Conservation (phyloP, 2,113 vertebrate species). For the Hipposideros armiger region DNA sequence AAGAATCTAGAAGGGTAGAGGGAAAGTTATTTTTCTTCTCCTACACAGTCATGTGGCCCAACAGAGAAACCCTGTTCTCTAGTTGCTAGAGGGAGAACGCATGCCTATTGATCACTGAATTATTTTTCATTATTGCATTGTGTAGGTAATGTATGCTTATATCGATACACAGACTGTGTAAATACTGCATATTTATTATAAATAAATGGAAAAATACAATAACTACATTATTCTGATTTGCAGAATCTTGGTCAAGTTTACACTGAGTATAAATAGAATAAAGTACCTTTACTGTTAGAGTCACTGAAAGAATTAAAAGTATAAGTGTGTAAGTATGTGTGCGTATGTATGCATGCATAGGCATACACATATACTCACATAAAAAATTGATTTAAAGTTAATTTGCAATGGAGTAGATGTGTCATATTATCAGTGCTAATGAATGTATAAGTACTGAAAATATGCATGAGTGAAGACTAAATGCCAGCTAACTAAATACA, state of each 20-base stretch:
- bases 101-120: background rate
- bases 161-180: background rate
- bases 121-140: background rate
- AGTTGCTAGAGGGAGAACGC: background rate
- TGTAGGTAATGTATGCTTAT: background rate
- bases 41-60: background rate
- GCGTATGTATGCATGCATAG: background rate
- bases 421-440: background rate
- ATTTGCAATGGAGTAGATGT: background rate
- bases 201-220: background rate
- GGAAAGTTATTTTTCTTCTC: background rate
- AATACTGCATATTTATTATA: slow-evolving; percentile 20
- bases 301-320: background rate
- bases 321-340: background rate
- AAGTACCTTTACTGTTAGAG: background rate
- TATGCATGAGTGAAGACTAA: background rate
- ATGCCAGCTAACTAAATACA: background rate
- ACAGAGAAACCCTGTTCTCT: background rate
- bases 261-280: background rate
- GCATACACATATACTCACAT: background rate
- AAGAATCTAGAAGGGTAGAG: background rate
- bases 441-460: slow-evolving; percentile 18
- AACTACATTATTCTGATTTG: background rate
- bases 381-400: background rate
- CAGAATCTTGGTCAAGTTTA: background rate